Conservation (phyloP, 2,113 vertebrate genomes). For the Girardinichthys multiradiatus region DNA sequence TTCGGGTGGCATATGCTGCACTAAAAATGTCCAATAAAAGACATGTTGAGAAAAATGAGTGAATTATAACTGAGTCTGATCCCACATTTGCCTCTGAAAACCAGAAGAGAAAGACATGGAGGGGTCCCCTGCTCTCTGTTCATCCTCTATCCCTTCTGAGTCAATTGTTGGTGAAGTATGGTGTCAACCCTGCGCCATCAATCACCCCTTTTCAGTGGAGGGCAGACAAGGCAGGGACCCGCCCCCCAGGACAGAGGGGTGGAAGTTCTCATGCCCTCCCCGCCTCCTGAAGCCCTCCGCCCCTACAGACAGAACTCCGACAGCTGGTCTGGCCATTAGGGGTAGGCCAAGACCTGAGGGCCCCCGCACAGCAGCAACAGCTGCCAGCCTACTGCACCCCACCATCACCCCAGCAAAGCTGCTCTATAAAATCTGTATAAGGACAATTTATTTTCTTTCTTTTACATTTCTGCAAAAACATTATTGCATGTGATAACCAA, state of each 20-base stretch:
- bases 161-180: conserved; percentile 82
- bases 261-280: conserved; percentile 86
- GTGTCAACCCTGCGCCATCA: conserved; percentile 84
- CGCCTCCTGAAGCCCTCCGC: conserved; percentile 77
- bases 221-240: conserved; percentile 83
- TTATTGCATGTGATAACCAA: conserved; percentile 31
- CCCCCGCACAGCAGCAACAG: conserved; percentile 81
- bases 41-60: conserved; percentile 83
- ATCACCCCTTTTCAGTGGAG: conserved; percentile 84
- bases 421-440: conserved; percentile 76
- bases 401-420: conserved; percentile 46
- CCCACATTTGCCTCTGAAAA: conserved; percentile 82
- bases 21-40: conserved; percentile 77
- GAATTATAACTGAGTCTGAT: conserved; percentile 81
- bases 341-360: conserved; percentile 77
- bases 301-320: conserved; percentile 82
- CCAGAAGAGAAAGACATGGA: conserved; percentile 71
- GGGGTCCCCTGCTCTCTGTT: conserved; percentile 77
- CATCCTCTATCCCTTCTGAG: conserved; percentile 79
- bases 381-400: conserved; percentile 80
- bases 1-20: conserved; percentile 73
- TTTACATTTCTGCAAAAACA: conserved; percentile 61
- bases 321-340: conserved; percentile 86
- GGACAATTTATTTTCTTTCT: conserved; percentile 69
- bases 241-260: conserved; percentile 82